These are phyloP conservation scores for Perizoma flavofasciatum DNA, from an alignment of 2,888 invertebrate species.

Conservation along the genomic window DNA sequence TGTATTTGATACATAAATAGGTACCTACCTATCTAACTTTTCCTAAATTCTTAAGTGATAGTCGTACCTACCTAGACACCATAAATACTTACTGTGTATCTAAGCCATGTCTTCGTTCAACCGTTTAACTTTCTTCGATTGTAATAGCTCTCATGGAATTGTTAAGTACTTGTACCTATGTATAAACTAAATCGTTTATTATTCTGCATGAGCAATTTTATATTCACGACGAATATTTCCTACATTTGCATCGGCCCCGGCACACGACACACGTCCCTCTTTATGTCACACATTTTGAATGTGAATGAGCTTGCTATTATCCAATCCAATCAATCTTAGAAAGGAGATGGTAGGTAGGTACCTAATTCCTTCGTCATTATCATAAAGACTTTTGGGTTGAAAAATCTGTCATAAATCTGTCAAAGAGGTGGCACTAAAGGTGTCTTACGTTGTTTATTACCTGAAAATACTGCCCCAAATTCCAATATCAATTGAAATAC, in stretches of 20 bases:
- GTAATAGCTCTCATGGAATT: conserved; percentile 40
- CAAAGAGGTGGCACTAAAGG: too few species aligned
- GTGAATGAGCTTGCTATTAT: conserved; percentile 32
- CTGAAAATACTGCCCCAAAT: too few species aligned
- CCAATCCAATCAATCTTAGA: conserved; percentile 19
- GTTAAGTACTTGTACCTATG: conserved; percentile 42
- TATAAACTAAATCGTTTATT: conserved; percentile 48
- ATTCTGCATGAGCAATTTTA: conserved; percentile 49
- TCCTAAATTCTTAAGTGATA: too few species aligned
- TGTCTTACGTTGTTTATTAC: too few species aligned
- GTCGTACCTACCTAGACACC: too few species aligned
- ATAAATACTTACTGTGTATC: too few species aligned
- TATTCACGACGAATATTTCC: conserved; percentile 59
- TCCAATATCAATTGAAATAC: too few species aligned
- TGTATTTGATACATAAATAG: too few species aligned
- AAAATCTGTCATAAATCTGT: too few species aligned
- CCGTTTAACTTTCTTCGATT: conserved; percentile 41
- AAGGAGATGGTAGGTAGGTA: not conserved
- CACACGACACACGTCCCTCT: conserved; percentile 78
- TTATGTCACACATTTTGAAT: conserved; percentile 61
- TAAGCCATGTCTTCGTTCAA: conserved; percentile 14
- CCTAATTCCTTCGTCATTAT: too few species aligned
- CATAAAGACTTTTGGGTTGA: too few species aligned
- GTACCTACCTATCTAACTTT: too few species aligned
- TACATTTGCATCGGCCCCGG: conserved; percentile 61